phyloP scores from a whole-genome alignment of 2,113 vertebrate genomes.

The Caranx ignobilis region DNA sequence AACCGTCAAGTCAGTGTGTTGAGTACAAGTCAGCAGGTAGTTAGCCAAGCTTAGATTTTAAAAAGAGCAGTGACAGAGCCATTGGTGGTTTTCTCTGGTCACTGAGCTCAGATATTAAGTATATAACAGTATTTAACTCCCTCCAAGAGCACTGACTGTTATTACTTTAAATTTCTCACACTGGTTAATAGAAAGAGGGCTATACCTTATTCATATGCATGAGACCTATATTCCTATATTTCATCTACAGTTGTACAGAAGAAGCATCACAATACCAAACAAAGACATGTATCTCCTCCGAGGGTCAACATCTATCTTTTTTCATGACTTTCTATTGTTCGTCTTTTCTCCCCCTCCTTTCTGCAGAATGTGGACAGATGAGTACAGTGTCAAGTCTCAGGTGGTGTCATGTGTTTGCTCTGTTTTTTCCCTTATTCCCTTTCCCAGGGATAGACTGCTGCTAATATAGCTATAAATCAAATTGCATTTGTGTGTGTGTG shows the following conservation, averaged over 20 bases:
- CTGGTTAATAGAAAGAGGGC: too few relatives aligned
- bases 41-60: too few relatives aligned
- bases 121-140: too few relatives aligned
- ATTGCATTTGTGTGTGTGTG: neutral
- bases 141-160: too few relatives aligned
- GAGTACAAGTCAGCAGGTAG: too few relatives aligned
- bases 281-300: neutral
- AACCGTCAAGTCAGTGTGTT: too few relatives aligned
- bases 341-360: neutral
- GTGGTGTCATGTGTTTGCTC: conserved; percentile 43
- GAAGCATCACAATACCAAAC: neutral
- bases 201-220: too few relatives aligned
- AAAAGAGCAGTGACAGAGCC: too few relatives aligned
- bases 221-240: neutral
- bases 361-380: conserved; percentile 49
- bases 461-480: conserved; percentile 61
- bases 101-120: too few relatives aligned
- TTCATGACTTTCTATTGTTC: neutral
- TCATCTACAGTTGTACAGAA: neutral
- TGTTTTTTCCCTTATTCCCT: conserved; percentile 43
- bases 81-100: too few relatives aligned
- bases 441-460: conserved; percentile 24
- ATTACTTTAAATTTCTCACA: too few relatives aligned
- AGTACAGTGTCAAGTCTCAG: conserved; percentile 44
- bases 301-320: neutral